Conservation (phyloP, 2,113 vertebrate species). For the Ifrita kowaldi region DNA sequence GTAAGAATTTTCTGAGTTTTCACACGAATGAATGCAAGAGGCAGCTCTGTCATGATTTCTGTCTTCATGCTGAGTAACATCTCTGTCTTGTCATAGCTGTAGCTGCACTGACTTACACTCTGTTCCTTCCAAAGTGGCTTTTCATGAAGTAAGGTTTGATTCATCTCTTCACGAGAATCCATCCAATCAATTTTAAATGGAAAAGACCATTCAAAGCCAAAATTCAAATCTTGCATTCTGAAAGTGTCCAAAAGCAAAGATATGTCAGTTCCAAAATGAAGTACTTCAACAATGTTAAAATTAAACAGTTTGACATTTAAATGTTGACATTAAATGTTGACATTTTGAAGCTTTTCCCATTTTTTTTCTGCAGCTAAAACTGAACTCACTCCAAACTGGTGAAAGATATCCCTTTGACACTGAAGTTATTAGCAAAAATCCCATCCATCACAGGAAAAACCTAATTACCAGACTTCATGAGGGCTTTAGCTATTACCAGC, state of each 20-base stretch:
- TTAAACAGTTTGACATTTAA: neutral
- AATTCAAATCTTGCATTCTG: neutral
- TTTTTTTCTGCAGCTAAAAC: neutral
- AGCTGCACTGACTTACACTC: neutral
- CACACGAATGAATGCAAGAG: conserved; percentile 1
- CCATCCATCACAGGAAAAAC: neutral
- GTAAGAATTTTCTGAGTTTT: conserved; percentile 24
- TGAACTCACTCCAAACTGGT: neutral
- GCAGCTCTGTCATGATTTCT: neutral
- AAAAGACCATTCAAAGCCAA: neutral
- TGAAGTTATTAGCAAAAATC: conserved; percentile 21
- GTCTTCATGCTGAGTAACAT: neutral
- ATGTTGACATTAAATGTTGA: neutral
- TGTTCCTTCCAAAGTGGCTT: neutral
- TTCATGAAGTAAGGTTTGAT: neutral
- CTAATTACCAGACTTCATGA: neutral
- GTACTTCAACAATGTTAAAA: neutral
- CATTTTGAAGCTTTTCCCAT: neutral
- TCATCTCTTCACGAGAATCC: neutral
- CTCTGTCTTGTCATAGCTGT: neutral
- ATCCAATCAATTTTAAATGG: neutral
- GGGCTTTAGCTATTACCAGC: conserved; percentile 1
- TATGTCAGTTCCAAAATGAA: neutral
- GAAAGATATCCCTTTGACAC: neutral
- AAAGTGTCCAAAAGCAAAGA: neutral